These are phyloP conservation scores for Nineta flava DNA, from an alignment of 2,888 invertebrate species.

Conservation along the genomic window DNA sequence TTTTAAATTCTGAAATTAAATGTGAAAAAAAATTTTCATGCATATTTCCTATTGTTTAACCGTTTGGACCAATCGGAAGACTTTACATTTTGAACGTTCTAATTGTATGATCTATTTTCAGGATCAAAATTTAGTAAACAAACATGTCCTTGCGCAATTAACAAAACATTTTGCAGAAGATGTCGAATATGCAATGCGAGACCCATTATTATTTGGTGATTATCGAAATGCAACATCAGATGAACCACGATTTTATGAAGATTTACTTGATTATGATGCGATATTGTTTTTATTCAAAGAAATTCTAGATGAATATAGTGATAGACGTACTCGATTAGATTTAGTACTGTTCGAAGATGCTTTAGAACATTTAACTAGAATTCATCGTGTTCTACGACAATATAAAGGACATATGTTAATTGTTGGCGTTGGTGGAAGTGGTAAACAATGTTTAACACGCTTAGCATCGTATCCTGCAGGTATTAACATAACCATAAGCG, in stretches of 20 bases:
- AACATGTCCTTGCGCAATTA: slow-evolving; percentile 42
- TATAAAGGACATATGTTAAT: slow-evolving; percentile 69
- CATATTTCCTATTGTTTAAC: too few species aligned
- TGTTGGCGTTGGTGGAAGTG: slow-evolving; percentile 80
- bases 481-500: too few species aligned
- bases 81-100: not conserved
- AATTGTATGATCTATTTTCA: too few species aligned
- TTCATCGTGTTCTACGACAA: slow-evolving; percentile 73
- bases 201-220: slow-evolving; percentile 79
- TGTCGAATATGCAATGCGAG: slow-evolving; percentile 55
- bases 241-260: slow-evolving; percentile 71
- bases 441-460: slow-evolving; percentile 67
- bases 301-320: slow-evolving; percentile 77
- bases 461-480: slow-evolving; percentile 73
- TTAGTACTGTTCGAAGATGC: slow-evolving; percentile 86
- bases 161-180: slow-evolving; percentile 38
- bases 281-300: slow-evolving; percentile 78
- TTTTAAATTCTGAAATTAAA: too few species aligned
- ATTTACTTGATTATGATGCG: slow-evolving; percentile 77
- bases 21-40: too few species aligned
- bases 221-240: slow-evolving; percentile 70
- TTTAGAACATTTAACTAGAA: slow-evolving; percentile 73
- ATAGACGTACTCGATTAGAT: slow-evolving; percentile 52
- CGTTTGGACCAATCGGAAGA: not conserved
- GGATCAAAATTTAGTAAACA: slow-evolving; percentile 49